A percentile compares a stretch with the other conserved stretches of the same genome.
Evolutionary conservation across 2,113 vertebrate genomes (phyloP).

Genomic region (Nyctereutes procyonoides): DNA sequence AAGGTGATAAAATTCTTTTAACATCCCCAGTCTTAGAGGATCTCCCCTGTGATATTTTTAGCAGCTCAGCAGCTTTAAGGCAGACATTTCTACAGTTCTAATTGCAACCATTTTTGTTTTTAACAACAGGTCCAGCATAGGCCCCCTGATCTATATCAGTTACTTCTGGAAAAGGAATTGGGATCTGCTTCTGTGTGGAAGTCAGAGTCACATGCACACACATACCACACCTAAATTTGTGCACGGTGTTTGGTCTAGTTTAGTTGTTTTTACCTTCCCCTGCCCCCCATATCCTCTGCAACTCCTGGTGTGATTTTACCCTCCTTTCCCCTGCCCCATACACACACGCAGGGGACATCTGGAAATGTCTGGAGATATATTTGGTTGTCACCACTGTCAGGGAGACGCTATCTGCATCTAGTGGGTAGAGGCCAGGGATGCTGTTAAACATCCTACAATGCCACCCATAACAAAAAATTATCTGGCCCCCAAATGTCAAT

Average conservation of each 20-base stretch:
- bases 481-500: neutral
- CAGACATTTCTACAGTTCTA: constrained; percentile 50
- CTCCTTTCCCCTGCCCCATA: fast-evolving
- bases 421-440: neutral
- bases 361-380: neutral
- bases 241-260: neutral
- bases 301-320: neutral
- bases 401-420: neutral
- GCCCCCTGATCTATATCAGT: neutral
- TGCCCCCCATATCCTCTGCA: neutral
- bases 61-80: constrained; percentile 42
- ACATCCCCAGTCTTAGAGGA: constrained; percentile 52
- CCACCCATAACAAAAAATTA: neutral
- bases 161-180: constrained; percentile 9
- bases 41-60: constrained; percentile 57
- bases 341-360: neutral
- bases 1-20: constrained; percentile 68
- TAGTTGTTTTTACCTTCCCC: neutral
- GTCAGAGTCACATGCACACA: neutral
- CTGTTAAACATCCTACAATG: neutral
- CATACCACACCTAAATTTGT: neutral
- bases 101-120: constrained; percentile 23
- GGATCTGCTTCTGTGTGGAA: neutral
- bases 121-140: neutral
- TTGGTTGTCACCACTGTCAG: neutral